Base-by-base conservation (phyloP, 2,113 vertebrate genomes). In the cattle (Bos taurus) region DNA sequence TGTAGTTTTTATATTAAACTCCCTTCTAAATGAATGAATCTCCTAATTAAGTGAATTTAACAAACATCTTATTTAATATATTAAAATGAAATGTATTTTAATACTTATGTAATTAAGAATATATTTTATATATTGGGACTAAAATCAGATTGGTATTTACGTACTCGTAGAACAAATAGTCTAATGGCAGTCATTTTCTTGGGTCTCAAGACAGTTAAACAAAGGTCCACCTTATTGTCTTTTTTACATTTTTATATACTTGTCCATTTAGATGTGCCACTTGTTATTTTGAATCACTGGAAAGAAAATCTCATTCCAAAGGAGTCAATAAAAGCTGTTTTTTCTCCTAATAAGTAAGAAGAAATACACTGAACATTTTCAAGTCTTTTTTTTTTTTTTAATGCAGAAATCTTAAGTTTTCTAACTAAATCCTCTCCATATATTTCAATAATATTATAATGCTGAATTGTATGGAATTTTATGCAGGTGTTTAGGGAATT, bases 31-130 rank as follows among this genome's bases (percentile, higher is more conserved):
- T 80, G 52, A 95, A 57, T 90, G 89, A 77, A 95, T 96, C 11
- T 90, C 17, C 71, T 90, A 96, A 95, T 89, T 67, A 93, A 46
- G 12, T 40, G 33, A 89, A 97, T 87, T 85, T 93, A 91, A 83
- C 83, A 62, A 48, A 86, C 13, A 90, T 33, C 26, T 86, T 30
- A 50, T 78, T 86, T 46, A 89, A 43, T 87, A 36, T 36, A 93
- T 57, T 90, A 96, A 81, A 60, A 64, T 82, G 13, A 86, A 95
- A 52, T 94, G 11, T 36, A 67, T 40, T 97, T 91, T 94, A 85
- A 56, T 83, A 46, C 7, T 64, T 95, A 50, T 30, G 28, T 94
- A 93, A 96, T 83, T 93, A 62, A 83, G 17, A 56, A 7, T 46
- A 23, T 21, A 84, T 95, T 71, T 88, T 3, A 40, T 28, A 62